These are phyloP conservation scores for Salvator merianae DNA, from an alignment of 2,113 vertebrate genomes.

Conservation along the genomic window DNA sequence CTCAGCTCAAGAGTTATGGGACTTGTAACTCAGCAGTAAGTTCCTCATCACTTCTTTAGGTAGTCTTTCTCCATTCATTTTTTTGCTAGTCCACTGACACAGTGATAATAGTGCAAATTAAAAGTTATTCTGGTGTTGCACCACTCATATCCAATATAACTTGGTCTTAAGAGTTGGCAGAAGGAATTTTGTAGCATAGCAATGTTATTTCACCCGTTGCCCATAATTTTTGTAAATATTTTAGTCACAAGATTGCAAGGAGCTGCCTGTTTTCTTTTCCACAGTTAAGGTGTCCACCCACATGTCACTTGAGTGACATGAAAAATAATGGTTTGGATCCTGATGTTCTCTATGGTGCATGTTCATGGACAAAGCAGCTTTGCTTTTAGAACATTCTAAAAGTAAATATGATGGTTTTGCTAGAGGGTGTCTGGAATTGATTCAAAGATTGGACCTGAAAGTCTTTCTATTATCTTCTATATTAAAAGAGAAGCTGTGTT, in stretches of 20 bases:
- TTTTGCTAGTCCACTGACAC: too few relatives aligned
- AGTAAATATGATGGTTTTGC: not conserved
- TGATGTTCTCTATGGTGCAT: not conserved
- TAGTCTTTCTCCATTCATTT: too few relatives aligned
- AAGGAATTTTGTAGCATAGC: not conserved
- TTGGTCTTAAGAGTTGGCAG: not conserved
- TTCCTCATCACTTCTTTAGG: not conserved
- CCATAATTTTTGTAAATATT: not conserved
- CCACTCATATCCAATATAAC: not conserved
- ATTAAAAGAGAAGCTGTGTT: slow-evolving; percentile 12
- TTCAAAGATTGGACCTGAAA: not conserved
- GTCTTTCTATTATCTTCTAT: slow-evolving; percentile 22
- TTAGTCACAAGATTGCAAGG: not conserved
- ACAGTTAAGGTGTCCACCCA: not conserved
- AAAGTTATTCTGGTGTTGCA: not conserved
- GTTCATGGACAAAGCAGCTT: fast-evolving
- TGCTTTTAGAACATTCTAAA: not conserved
- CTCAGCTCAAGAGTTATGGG: not conserved
- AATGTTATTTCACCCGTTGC: not conserved
- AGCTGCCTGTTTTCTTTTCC: not conserved
- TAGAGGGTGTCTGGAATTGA: slow-evolving; percentile 3
- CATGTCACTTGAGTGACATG: not conserved
- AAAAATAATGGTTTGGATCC: not conserved
- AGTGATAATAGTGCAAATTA: too few relatives aligned
- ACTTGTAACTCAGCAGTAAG: not conserved